Percentiles rank a stretch among this genome's conserved stretches.
These are phyloP conservation scores for Xanthia icteritia DNA, from an alignment of 2,888 invertebrate species.

Conservation along the genomic window DNA sequence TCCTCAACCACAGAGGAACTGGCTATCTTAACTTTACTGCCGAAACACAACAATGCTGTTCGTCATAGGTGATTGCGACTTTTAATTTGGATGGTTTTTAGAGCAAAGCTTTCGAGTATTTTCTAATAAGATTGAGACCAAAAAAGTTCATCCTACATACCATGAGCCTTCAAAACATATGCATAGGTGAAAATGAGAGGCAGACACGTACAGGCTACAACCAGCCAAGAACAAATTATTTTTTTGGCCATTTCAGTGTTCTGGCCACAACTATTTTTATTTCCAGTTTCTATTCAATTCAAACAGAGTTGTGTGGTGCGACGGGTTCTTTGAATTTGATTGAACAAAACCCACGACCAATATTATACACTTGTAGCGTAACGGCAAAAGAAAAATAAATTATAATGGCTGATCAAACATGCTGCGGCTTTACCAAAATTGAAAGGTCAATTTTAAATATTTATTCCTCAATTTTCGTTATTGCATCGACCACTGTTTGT, in stretches of 20 bases:
- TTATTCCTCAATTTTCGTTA: too few species aligned
- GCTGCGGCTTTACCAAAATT: neutral
- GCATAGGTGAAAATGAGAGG: too few species aligned
- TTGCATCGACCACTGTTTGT: neutral
- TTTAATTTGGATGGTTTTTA: neutral
- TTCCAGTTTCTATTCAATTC: conserved; percentile 20
- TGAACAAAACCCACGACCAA: neutral
- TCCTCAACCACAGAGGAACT: too few species aligned
- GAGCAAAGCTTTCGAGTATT: neutral
- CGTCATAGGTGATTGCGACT: neutral
- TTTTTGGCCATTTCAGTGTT: neutral
- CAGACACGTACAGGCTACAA: too few species aligned
- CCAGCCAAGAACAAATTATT: neutral
- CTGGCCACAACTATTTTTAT: neutral
- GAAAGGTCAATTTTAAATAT: neutral
- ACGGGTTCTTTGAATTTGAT: conserved; percentile 2
- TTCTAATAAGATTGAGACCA: too few species aligned
- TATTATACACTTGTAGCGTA: conserved; percentile 3
- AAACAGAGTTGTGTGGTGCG: neutral
- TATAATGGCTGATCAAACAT: neutral
- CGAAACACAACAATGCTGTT: too few species aligned
- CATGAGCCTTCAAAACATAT: too few species aligned
- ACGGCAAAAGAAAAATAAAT: neutral
- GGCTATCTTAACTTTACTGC: too few species aligned
- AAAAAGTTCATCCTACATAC: too few species aligned